Evolutionary conservation across 2,888 invertebrate genomes (phyloP), one percentile per base, ranked within the genome.

Genomic region (Oxystoma pomonae): DNA sequence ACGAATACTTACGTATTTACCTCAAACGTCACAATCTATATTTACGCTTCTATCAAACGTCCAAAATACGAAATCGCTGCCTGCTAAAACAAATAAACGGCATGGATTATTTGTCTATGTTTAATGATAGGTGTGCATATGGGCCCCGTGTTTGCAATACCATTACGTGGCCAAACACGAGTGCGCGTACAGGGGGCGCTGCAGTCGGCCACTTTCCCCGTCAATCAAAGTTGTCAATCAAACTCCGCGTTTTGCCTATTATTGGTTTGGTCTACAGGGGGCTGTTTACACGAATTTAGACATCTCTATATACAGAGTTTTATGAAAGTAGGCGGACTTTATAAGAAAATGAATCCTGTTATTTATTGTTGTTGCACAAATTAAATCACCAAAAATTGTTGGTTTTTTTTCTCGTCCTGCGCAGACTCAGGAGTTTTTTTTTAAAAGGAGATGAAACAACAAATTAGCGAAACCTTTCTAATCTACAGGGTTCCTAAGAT

Each of bases 161-260:
- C 75, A 77, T 78, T 78, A 77, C 75, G 74, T 73, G 74, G 72
- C 74, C 74, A 77, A 78, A 78, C 74, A 76, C 35, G 3, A 35
- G 12, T 35, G 76, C 35, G 3, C 3, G 12, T 35, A 73, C 75
- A 73, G 72, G 74, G 75, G 75, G 75, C 73, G 71, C 69, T 71
- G 68, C 70, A 69, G 69, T 71, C 70, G 68, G 70, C 72, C 68
- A 72, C 72, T 73, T 71, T 68, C 68, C 66, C 70, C 70, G 74
- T 73, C 74, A 73, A 74, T 73, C 73, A 73, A 62, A 51, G 69
- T 67, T 72, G 78, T 78, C 78, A 78, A 77, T 77, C 78, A 77
- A 69, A 68, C 67, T 69, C 69, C 70, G 75, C 12, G 12, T 35
- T 35, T 35, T 35, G 35, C 35, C 35, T 35, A 35, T 35, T 35